Evolutionary conservation across 2,888 invertebrate species (phyloP).

Genomic region (Ectobius pallidus): DNA sequence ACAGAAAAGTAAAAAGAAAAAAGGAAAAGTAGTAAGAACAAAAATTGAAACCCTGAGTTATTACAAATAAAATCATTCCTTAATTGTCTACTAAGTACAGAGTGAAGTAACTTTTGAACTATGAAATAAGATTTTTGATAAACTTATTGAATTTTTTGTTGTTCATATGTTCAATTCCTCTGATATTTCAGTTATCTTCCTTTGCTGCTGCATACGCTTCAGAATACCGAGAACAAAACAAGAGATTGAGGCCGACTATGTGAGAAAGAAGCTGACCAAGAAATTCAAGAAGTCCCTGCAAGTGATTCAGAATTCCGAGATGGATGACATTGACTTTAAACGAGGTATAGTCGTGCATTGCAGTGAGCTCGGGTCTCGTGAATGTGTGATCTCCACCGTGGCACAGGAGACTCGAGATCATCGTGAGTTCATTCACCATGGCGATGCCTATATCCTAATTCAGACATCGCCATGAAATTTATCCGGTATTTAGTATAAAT

Average conservation of each 20-base stretch:
- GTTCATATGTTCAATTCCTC: no score
- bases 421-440: background rate
- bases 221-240: slow-evolving; percentile 93
- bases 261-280: slow-evolving; percentile 79
- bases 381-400: background rate
- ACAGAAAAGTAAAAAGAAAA: no score
- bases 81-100: no score
- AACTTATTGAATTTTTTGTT: no score
- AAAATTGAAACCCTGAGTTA: no score
- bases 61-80: no score
- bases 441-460: no score
- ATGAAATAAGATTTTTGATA: no score
- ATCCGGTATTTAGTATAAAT: no score
- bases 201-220: slow-evolving; percentile 90
- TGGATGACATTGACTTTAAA: slow-evolving; percentile 81
- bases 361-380: background rate
- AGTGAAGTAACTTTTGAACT: no score
- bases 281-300: slow-evolving; percentile 82
- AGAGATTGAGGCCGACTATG: slow-evolving; percentile 93
- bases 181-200: slow-evolving; percentile 70
- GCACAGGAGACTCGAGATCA: background rate
- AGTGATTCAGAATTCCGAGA: slow-evolving; percentile 82
- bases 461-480: no score
- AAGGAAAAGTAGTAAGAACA: no score
- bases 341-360: slow-evolving; percentile 63